Evolutionary conservation across 2,113 vertebrate genomes (phyloP), one percentile per base, ranked within the genome.

Genomic region (Python bivittatus): DNA sequence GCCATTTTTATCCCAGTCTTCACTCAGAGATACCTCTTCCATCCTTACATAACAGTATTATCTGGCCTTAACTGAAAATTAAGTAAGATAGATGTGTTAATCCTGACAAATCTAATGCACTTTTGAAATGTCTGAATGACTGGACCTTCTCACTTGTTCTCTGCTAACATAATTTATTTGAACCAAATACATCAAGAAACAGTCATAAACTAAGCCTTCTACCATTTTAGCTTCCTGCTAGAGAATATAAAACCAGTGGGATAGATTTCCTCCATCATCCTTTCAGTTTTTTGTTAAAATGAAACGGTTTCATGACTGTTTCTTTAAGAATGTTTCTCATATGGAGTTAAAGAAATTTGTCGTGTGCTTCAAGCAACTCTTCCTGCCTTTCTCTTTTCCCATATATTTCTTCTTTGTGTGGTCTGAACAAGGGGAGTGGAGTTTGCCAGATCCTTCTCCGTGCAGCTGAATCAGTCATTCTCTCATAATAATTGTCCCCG

Each of bases 391-490:
- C 38, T 48, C 90, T 94, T 53, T 33, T 91, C 52, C 0, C 2
- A 88, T 93, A 91, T n/a, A 95, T 88, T 94, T 94, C 0, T 0
- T 85, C 92, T 95, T 83, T 94, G 95, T 95, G 94, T 96, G 95
- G 96, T 94, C 95, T 85, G 90, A 23, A 33, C 68, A 86, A 95
- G 90, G 91, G 91, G 92, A 88, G 8, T 96, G 93, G 38, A 96
- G 96, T 83, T 95, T 96, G 97, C 96, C 97, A 97, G 89, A 93
- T 84, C 94, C 93, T 94, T 93, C 93, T 96, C 87, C 7, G 92
- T 96, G 96, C 96, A 96, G 93, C 89, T 94, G 95, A 84, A 92
- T 97, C 98, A 96, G 97, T 97, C 97, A 96, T 95, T 97, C 95
- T 94, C 95, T 96, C 91, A 22, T 96, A 97, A 97, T 95, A 97